Evolutionary conservation across 2,888 invertebrate species (phyloP).

Genomic region (Leuctra nigra): DNA sequence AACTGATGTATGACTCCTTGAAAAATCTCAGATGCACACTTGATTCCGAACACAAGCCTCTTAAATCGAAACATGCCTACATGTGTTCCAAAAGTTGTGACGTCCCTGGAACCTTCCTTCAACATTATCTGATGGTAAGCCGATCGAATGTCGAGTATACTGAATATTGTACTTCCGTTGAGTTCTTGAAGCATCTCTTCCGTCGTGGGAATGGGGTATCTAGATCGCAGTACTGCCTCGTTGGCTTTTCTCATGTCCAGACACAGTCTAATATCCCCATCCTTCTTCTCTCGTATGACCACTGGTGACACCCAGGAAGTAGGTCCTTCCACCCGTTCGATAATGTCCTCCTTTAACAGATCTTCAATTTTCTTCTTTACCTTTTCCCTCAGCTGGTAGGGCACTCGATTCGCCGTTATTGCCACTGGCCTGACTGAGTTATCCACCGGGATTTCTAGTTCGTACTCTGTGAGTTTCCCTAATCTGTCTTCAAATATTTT

Average conservation of each 20-base stretch:
- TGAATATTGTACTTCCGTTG: conserved; percentile 30
- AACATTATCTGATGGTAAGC: conserved; percentile 38
- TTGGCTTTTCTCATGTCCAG: conserved; percentile 33
- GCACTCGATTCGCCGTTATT: neutral
- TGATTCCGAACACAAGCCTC: conserved; percentile 38
- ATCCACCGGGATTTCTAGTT: neutral
- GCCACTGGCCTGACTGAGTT: neutral
- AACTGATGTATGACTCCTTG: conserved; percentile 38
- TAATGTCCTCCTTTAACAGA: conserved; percentile 19
- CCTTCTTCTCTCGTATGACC: conserved; percentile 32
- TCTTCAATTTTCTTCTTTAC: conserved; percentile 28
- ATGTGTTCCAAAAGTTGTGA: conserved; percentile 38
- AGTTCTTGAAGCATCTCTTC: conserved; percentile 31
- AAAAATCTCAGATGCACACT: conserved; percentile 40
- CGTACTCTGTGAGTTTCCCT: neutral
- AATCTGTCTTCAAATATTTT: neutral
- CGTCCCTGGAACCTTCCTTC: conserved; percentile 32
- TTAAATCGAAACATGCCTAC: conserved; percentile 38
- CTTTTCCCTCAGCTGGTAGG: conserved; percentile 28
- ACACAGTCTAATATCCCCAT: conserved; percentile 31
- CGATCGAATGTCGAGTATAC: conserved; percentile 35
- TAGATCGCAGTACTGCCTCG: conserved; percentile 30
- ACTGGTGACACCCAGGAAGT: conserved; percentile 30
- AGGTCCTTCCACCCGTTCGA: conserved; percentile 21
- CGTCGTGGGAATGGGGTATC: conserved; percentile 31